Evolutionary conservation across 1,140 invertebrate genomes (phyloP).

Genomic region (Antheraea mylitta): DNA sequence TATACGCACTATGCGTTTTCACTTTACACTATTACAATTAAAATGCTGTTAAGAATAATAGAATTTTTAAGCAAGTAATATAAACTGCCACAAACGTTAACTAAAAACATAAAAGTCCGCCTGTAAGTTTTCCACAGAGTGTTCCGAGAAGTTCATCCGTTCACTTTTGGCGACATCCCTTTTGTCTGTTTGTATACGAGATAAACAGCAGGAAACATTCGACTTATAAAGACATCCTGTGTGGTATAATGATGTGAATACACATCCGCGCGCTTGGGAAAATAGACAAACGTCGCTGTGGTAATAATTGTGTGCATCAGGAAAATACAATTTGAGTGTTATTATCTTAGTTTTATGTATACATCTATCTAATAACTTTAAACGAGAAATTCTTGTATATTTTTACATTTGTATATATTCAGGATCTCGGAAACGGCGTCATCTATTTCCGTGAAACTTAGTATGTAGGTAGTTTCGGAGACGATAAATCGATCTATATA

Average conservation of each 20-base stretch:
- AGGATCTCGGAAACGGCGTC: too few relatives aligned
- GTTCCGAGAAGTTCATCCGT: conserved; percentile 57
- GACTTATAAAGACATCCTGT: conserved; percentile 65
- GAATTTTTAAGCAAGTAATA: neutral
- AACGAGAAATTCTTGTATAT: too few relatives aligned
- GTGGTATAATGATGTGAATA: conserved; percentile 16
- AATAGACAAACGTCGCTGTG: conserved; percentile 1
- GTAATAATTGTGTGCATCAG: neutral
- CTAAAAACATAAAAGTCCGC: conserved; percentile 48
- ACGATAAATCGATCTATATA: too few relatives aligned
- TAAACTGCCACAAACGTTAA: neutral
- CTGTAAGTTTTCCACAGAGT: conserved; percentile 61
- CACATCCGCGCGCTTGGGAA: conserved; percentile 19
- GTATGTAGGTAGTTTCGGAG: too few relatives aligned
- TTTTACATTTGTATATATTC: too few relatives aligned
- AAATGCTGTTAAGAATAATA: too few relatives aligned
- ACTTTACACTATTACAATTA: too few relatives aligned
- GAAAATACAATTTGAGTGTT: neutral
- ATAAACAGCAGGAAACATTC: conserved; percentile 42
- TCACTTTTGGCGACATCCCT: conserved; percentile 43
- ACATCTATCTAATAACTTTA: too few relatives aligned
- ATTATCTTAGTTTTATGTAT: neutral
- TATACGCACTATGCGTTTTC: too few relatives aligned
- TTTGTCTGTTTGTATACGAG: conserved; percentile 34
- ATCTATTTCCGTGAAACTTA: too few relatives aligned